Evolutionary conservation across 2,113 vertebrate genomes (phyloP).

Genomic region (Macquaria ambigua): DNA sequence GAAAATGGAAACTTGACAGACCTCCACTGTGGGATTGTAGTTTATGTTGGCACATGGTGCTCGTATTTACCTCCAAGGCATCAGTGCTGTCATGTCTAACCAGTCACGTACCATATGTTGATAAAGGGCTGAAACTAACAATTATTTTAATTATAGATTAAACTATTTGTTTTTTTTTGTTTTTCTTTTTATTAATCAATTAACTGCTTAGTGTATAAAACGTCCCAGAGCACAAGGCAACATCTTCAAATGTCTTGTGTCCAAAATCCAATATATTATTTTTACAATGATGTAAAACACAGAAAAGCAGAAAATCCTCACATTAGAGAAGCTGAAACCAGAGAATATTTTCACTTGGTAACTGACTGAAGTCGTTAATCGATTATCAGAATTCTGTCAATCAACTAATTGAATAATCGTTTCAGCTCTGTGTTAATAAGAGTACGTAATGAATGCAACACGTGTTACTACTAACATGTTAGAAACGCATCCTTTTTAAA

Average conservation of each 20-base stretch:
- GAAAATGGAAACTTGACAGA: too few species aligned
- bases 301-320: not conserved
- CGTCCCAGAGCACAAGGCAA: not conserved
- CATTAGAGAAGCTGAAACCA: slow-evolving; percentile 10
- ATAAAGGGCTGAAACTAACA: not conserved
- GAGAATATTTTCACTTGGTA: not conserved
- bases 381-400: not conserved
- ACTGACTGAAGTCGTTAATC: not conserved
- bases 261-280: not conserved
- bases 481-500: not conserved
- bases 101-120: not conserved
- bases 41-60: too few species aligned
- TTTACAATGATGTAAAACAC: not conserved
- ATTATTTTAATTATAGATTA: not conserved
- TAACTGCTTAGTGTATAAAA: not conserved
- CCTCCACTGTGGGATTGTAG: too few species aligned
- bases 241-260: too few species aligned
- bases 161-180: not conserved
- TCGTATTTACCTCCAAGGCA: not conserved
- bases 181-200: too few species aligned
- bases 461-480: not conserved
- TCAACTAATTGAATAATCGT: not conserved
- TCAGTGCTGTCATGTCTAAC: not conserved
- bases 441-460: not conserved
- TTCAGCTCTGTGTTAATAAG: not conserved